These are phyloP conservation scores for Typhlichthys eigenmanni DNA, from an alignment of 2,797 vertebrate genomes.

Conservation along the genomic window DNA sequence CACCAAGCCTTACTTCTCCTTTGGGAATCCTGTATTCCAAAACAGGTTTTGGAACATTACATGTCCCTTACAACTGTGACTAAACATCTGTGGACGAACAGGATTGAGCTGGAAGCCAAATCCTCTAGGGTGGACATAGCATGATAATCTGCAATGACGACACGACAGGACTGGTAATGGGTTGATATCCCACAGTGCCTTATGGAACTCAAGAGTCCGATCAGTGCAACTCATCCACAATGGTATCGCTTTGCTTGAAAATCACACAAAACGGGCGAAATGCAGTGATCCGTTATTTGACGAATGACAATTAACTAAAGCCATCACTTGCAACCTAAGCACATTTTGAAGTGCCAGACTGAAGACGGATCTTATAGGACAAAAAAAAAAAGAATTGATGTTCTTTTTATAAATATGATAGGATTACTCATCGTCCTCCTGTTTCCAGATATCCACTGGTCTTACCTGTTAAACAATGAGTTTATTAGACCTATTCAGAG, in stretches of 20 bases:
- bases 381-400: constrained; percentile 69
- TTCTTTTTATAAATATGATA: constrained; percentile 69
- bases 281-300: constrained; percentile 65
- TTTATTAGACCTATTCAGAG: constrained; percentile 68
- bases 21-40: constrained; percentile 30
- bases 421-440: constrained; percentile 68
- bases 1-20: background rate
- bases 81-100: constrained; percentile 63
- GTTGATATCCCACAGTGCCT: constrained; percentile 95
- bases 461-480: constrained; percentile 59
- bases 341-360: constrained; percentile 84
- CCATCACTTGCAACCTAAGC: constrained; percentile 98
- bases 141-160: constrained; percentile 88
- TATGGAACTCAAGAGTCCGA: constrained; percentile 96
- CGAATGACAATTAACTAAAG: constrained; percentile 85
- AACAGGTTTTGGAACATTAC: constrained; percentile 62
- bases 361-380: constrained; percentile 63
- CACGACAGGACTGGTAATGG: constrained; percentile 89
- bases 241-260: constrained; percentile 92
- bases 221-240: constrained; percentile 96
- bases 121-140: constrained; percentile 80
- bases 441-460: constrained; percentile 72
- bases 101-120: constrained; percentile 62
- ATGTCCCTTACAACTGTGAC: constrained; percentile 72
- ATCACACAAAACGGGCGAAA: constrained; percentile 74